These are phyloP conservation scores for Cyprinodon diabolis DNA, from an alignment of 2,797 vertebrate genomes.

Conservation along the genomic window DNA sequence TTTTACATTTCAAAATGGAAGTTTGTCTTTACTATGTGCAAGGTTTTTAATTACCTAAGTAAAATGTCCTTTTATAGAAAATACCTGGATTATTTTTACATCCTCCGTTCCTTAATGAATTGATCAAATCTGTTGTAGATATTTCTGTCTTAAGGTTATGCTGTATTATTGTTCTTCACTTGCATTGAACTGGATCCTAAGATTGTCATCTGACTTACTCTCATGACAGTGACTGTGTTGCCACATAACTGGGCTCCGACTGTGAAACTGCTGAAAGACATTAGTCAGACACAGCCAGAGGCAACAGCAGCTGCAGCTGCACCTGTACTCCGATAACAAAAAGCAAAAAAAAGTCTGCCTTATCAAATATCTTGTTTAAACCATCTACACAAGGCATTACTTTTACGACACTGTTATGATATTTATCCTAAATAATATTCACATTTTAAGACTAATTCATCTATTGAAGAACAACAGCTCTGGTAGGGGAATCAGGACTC, in stretches of 20 bases:
- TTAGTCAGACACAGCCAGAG: constrained; percentile 3
- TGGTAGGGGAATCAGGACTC: too few relatives aligned
- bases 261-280: constrained; percentile 8
- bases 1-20: neutral
- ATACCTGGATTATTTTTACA: neutral
- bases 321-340: constrained; percentile 8
- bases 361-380: neutral
- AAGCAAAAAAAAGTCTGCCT: neutral
- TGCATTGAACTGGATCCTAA: neutral
- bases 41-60: neutral
- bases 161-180: neutral
- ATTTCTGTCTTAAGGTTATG: neutral
- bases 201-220: constrained; percentile 4
- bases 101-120: neutral
- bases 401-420: too few relatives aligned
- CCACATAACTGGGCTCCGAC: neutral
- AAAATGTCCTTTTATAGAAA: neutral
- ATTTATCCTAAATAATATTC: neutral
- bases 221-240: constrained; percentile 4
- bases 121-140: neutral
- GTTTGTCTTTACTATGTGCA: neutral
- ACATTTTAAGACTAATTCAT: neutral
- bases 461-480: too few relatives aligned
- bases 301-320: constrained; percentile 20
- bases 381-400: too few relatives aligned